Conservation (phyloP, 1,140 invertebrate genomes). For the Eumaeus atala region DNA sequence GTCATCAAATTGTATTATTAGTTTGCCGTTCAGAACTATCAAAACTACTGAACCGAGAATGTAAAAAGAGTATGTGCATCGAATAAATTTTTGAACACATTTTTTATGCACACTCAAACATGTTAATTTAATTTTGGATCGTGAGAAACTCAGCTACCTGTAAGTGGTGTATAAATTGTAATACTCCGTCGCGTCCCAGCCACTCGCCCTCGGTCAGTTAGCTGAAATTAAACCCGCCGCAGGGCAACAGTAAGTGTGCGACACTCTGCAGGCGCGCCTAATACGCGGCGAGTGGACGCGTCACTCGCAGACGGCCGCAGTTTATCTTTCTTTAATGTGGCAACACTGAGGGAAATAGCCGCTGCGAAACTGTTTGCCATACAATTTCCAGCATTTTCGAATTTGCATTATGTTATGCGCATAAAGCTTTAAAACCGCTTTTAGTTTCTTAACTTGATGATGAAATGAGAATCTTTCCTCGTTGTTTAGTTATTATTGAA, state of each 20-base stretch:
- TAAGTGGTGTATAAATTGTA: constrained; percentile 34
- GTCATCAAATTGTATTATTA: too few species aligned
- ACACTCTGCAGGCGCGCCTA: constrained; percentile 56
- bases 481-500: too few species aligned
- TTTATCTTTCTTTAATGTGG: constrained; percentile 64
- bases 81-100: too few species aligned
- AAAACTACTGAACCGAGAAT: too few species aligned
- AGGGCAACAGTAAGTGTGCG: constrained; percentile 57
- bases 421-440: too few species aligned
- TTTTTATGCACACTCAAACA: too few species aligned
- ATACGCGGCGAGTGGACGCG: constrained; percentile 59
- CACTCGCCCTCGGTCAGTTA: constrained; percentile 50
- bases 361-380: constrained; percentile 52
- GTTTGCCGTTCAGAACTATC: too few species aligned
- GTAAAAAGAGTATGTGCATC: too few species aligned
- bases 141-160: neutral
- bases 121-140: too few species aligned
- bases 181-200: constrained; percentile 51
- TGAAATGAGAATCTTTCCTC: too few species aligned
- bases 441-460: too few species aligned
- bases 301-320: constrained; percentile 55
- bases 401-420: neutral
- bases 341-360: constrained; percentile 54
- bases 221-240: constrained; percentile 61
- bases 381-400: constrained; percentile 38